Evolutionary conservation across 2,888 invertebrate species (phyloP), one percentile per base, ranked within the genome.

Genomic region (Apocheima hispidaria): DNA sequence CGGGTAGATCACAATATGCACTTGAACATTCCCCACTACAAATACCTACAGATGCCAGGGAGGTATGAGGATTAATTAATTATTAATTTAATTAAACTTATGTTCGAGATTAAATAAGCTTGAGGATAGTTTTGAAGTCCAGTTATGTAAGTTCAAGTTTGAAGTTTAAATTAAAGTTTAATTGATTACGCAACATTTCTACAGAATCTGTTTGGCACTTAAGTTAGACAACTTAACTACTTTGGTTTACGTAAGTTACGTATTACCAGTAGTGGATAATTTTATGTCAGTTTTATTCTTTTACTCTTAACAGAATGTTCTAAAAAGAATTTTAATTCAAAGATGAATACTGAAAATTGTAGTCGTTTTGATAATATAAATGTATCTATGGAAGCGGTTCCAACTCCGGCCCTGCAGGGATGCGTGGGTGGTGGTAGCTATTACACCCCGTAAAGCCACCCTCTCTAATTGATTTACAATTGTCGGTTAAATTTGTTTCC

Each of bases 401-500:
- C 41, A 68, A 84, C 70, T 86, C 80, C 90, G 79, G 70, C 84
- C 86, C 90, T 86, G 87, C 75, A 75, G 75, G 75, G 80, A 79
- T 58, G 63, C 65, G 58, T 62, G 74, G 83, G 56, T 55, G 60
- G 56, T 55, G 60, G 86, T 76, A 82, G 87, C 87, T 82, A 84
- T 88, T 88, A 86, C 87, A 86, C 90, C 90, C 88, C 83, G 76
- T 83, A 82, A 84, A 83, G 83, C 90, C 90, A 86, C 91, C 91
- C 90, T 80, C 86, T 88, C 89, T 92, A 92, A 92, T 92, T 92
- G 92, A 92, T 92, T 92, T 92, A 92, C 92, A 92, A 92, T 92
- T 92, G 92, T 91, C 88, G 90, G 90, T 88, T 91, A 91, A 92
- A 92, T 92, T 92, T 92, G 92, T 92, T 91, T 92, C 88, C 90